A percentile compares a stretch with the other conserved stretches of the same genome.
phyloP scores from a whole-genome alignment of 2,888 invertebrate genomes.

The Prosopocoilus inquinatus region DNA sequence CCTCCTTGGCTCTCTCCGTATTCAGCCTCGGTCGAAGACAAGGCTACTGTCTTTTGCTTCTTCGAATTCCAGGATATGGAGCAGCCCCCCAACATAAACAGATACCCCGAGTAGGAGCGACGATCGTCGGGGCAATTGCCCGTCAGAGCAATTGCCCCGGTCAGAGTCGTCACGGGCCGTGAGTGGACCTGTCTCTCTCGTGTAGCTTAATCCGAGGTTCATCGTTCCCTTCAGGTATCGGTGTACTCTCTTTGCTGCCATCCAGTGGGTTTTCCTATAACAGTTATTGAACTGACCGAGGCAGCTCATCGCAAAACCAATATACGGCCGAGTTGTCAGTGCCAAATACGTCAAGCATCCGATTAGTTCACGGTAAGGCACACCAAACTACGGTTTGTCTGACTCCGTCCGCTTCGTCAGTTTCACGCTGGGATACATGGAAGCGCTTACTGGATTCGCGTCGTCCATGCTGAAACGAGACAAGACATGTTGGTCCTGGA shows the following conservation, averaged over 20 bases:
- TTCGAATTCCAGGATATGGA: constrained; percentile 6
- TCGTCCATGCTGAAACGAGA: not conserved
- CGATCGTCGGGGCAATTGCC: constrained; percentile 17
- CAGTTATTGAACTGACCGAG: not conserved
- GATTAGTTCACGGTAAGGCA: not conserved
- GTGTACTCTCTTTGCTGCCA: not conserved
- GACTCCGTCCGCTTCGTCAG: no score
- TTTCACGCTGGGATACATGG: not conserved
- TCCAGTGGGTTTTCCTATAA: not conserved
- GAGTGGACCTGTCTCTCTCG: no score
- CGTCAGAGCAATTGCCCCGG: no score
- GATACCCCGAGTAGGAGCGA: constrained; percentile 25
- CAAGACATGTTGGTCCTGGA: not conserved
- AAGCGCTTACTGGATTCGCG: not conserved
- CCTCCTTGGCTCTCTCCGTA: constrained; percentile 9
- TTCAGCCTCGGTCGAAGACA: constrained; percentile 16
- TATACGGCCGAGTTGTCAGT: not conserved
- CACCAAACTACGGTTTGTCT: no score
- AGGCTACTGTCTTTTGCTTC: constrained; percentile 13
- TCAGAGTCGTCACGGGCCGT: constrained; percentile 22
- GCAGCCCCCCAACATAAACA: constrained; percentile 8
- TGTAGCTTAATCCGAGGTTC: no score
- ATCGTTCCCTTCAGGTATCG: not conserved
- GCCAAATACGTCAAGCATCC: not conserved
- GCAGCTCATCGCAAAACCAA: not conserved